Percentiles rank a stretch among this genome's conserved stretches.
Evolutionary conservation across 2,888 invertebrate species (phyloP).

Genomic region (Drosophila meridionalis): DNA sequence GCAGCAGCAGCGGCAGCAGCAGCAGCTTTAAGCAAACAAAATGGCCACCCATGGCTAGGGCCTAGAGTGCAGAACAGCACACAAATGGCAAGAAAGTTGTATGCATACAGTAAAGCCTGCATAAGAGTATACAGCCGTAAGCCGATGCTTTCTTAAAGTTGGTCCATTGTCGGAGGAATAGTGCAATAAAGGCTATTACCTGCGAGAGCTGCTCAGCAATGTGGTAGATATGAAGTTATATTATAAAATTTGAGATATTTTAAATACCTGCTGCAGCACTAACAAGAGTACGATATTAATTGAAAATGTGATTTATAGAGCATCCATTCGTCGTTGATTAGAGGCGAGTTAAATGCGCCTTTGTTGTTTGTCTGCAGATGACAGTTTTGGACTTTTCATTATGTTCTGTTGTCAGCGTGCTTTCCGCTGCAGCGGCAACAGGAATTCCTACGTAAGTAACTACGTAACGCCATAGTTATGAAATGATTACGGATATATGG

Average conservation of each 20-base stretch:
- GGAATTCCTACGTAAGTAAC: conserved; percentile 3
- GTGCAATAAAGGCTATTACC: neutral
- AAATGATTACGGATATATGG: neutral
- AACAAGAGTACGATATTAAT: no score
- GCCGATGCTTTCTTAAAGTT: neutral
- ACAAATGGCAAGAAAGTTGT: neutral
- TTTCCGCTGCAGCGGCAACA: conserved; percentile 17
- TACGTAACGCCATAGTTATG: neutral
- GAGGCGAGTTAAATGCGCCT: neutral
- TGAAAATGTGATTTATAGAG: neutral
- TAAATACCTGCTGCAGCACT: no score
- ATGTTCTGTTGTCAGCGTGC: conserved; percentile 34
- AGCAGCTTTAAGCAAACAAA: conserved; percentile 15
- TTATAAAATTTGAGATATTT: neutral
- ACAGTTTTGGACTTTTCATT: conserved; percentile 56
- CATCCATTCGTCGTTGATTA: neutral
- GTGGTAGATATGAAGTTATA: neutral
- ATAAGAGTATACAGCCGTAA: neutral
- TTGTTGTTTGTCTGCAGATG: conserved; percentile 38
- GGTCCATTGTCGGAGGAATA: neutral
- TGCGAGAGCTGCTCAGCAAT: neutral
- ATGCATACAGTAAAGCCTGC: neutral
- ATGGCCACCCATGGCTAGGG: conserved; percentile 37
- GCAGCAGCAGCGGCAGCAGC: conserved; percentile 20
- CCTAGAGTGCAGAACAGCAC: conserved; percentile 8